A percentile compares a stretch with the other conserved stretches of the same genome.
Evolutionary conservation across 2,888 invertebrate genomes (phyloP).

Genomic region (Athrips mouffetella): DNA sequence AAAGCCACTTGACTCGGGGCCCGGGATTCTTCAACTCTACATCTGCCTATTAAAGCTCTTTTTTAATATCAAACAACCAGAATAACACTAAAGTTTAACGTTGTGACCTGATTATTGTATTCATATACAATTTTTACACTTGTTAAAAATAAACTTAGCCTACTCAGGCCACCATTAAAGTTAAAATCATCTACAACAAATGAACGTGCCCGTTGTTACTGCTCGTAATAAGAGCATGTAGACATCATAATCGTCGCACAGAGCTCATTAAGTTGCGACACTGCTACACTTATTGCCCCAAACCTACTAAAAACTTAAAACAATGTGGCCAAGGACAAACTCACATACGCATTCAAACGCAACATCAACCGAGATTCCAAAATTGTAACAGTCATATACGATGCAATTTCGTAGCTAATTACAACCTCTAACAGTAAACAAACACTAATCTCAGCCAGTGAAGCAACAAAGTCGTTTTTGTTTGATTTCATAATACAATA

Average conservation of each 20-base stretch:
- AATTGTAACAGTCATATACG: conserved; percentile 22
- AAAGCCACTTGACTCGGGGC: no score
- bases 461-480: conserved; percentile 45
- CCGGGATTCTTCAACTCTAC: no score
- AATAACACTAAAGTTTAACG: not conserved
- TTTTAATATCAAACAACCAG: no score
- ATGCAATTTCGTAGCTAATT: conserved; percentile 33
- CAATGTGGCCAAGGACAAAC: conserved; percentile 54
- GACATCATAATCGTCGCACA: conserved; percentile 33
- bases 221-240: conserved; percentile 39
- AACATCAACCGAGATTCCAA: conserved; percentile 17
- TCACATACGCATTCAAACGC: conserved; percentile 22
- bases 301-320: conserved; percentile 37
- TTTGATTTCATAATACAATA: conserved; percentile 65
- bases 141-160: not conserved
- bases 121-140: not conserved
- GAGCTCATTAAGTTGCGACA: conserved; percentile 34
- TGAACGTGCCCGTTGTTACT: conserved; percentile 36
- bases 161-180: not conserved
- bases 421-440: conserved; percentile 40
- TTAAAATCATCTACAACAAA: conserved; percentile 38
- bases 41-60: no score
- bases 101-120: not conserved
- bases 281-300: conserved; percentile 31
- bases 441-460: conserved; percentile 46